Evolutionary conservation across 2,113 vertebrate genomes (phyloP), one percentile per base, ranked within the genome.

Genomic region (Solea solea): DNA sequence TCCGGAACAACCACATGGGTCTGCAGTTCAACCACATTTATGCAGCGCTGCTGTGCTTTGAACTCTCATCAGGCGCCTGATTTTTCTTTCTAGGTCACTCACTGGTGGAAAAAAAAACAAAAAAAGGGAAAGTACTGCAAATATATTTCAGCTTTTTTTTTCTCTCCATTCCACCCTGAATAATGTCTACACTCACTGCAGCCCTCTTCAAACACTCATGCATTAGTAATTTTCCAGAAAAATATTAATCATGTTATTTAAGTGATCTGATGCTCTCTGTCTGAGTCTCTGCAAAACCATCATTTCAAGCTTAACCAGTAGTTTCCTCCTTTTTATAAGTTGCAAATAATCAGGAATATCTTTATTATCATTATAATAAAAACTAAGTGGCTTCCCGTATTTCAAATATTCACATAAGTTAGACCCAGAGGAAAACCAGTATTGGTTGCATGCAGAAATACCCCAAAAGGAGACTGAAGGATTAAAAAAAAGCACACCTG

Each of bases 11-110:
- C 8, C 72, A 74, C 63, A 78, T 69, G 59, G 66, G 72, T 75
- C 16, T 55, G 67, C 56, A 69, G 65, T 67, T 61, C 61, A 21
- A 66, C 16, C 63, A 62, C 69, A 57, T 78, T 72, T 52, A 80
- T 80, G 78, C 71, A 56, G 56, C 14, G 3, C 5, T 3, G 46
- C 71, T 65, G 27, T 45, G 62, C 70, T 78, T 86, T 80, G 58
- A 86, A 81, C 81, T 82, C 46, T 69, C 63, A 83, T 85, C 68
- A 88, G 81, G 80, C 1, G 50, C 8, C 2, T 51, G 45, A 78
- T 64, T 39, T 69, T 78, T 72, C 25, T 84, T 87, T 90, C 70
- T 83, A 76, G 83, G 77, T 86, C 85, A 84, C 46, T 86, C 85
- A 84, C 46, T 45, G 7, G 48, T 69, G 41, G 12, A 25, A 45